A percentile compares a stretch with the other conserved stretches of the same genome.
Evolutionary conservation across 92 coral and sea anemone species (phyloP).

Genomic region (Porites divaricata): DNA sequence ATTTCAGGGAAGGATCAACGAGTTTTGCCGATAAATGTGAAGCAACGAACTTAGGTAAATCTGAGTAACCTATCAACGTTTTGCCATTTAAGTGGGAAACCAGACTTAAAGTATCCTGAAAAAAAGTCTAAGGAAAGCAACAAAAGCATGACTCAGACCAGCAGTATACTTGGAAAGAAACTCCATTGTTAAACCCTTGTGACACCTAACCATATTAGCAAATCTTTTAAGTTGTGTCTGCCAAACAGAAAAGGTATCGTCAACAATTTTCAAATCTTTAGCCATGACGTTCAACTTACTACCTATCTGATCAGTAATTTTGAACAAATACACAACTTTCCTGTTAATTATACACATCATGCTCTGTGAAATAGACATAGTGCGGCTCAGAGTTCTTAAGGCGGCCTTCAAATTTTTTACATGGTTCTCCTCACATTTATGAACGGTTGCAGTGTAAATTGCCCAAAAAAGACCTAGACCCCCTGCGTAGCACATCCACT

Average conservation of each 20-base stretch:
- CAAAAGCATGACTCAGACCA: slow-evolving; percentile 1
- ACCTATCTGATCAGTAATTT: slow-evolving; percentile 28
- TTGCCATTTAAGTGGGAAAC: slow-evolving; percentile 22
- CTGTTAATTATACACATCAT: slow-evolving; percentile 22
- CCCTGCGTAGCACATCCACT: slow-evolving; percentile 39
- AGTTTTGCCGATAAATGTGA: background rate
- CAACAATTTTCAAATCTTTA: background rate
- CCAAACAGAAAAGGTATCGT: slow-evolving; percentile 4
- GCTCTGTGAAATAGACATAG: background rate
- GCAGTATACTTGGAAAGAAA: slow-evolving; percentile 31
- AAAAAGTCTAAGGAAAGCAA: slow-evolving; percentile 22
- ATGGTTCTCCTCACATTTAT: slow-evolving; percentile 21
- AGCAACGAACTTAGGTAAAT: slow-evolving; percentile 36
- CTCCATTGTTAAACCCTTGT: background rate
- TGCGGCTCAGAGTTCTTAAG: slow-evolving; percentile 3
- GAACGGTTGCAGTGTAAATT: slow-evolving; percentile 28
- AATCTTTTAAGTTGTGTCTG: background rate
- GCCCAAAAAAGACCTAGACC: slow-evolving; percentile 35
- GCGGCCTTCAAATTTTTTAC: slow-evolving; percentile 15
- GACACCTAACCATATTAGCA: background rate
- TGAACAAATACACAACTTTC: slow-evolving; percentile 40
- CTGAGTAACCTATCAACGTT: slow-evolving; percentile 26
- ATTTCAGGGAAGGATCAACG: too few species aligned
- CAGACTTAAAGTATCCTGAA: slow-evolving; percentile 37
- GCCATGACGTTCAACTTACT: slow-evolving; percentile 20